A percentile compares a stretch with the other conserved stretches of the same genome.
These are phyloP conservation scores for Eptatretus burgeri DNA, from an alignment of 2,113 vertebrate species.

Conservation along the genomic window DNA sequence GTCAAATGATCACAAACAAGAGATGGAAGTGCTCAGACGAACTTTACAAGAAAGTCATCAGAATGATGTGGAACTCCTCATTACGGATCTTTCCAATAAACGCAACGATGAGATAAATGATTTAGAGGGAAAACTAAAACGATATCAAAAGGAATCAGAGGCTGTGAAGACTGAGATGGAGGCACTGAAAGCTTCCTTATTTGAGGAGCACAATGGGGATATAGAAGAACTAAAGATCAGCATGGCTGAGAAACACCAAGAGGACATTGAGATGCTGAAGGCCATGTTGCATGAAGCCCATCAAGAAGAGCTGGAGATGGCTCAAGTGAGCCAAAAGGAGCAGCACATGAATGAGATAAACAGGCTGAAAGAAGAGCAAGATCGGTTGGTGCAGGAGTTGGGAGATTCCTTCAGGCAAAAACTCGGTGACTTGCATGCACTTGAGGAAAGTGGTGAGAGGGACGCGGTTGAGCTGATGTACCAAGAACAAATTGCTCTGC, in stretches of 20 bases:
- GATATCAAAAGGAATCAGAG: slow-evolving; percentile 17
- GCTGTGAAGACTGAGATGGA: slow-evolving; percentile 16
- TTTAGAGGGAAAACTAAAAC: slow-evolving; percentile 16
- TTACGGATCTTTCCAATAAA: slow-evolving; percentile 12
- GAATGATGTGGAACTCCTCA: slow-evolving; percentile 14
- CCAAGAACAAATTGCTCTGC: no score
- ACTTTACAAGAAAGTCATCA: slow-evolving; percentile 16
- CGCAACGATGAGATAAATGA: slow-evolving; percentile 15
- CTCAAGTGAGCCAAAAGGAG: slow-evolving; percentile 2
- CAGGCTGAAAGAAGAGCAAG: slow-evolving; percentile 23
- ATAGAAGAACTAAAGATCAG: background rate
- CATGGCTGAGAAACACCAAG: slow-evolving; percentile 1
- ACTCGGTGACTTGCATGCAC: slow-evolving; percentile 18
- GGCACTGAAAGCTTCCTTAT: background rate
- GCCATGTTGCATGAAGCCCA: background rate
- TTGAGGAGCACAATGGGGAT: background rate
- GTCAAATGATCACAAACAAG: slow-evolving; percentile 10
- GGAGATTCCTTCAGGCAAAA: slow-evolving; percentile 19
- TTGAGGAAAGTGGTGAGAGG: background rate
- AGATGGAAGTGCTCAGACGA: slow-evolving; percentile 17
- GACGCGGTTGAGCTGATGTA: no score
- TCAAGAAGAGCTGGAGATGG: background rate
- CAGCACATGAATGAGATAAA: slow-evolving; percentile 14
- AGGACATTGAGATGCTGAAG: background rate
- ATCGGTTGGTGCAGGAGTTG: slow-evolving; percentile 21